Evolutionary conservation across 2,113 vertebrate species (phyloP).

Genomic region (Vulpes lagopus): DNA sequence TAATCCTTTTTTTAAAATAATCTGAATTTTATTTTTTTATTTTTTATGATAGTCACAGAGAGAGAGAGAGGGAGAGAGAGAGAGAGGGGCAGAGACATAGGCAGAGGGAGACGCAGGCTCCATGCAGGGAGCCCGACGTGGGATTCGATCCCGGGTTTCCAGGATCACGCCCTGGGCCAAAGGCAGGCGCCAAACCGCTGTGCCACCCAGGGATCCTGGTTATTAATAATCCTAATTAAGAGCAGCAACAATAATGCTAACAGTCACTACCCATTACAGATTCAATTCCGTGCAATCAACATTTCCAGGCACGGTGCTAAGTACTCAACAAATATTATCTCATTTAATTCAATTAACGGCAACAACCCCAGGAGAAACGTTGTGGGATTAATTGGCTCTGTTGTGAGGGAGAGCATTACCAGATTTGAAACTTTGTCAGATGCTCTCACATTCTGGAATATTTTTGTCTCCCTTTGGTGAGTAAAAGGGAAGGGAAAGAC

Average conservation of each 20-base stretch:
- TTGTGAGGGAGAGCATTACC: not conserved
- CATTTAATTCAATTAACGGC: conserved; percentile 65
- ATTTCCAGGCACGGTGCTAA: not conserved
- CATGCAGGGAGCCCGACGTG: too few relatives aligned
- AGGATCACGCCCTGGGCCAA: too few relatives aligned
- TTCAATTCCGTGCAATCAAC: not conserved
- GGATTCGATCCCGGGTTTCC: too few relatives aligned
- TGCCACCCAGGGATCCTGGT: not conserved
- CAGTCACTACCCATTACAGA: not conserved
- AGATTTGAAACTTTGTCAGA: not conserved
- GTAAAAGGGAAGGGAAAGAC: not conserved
- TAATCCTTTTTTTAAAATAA: not conserved
- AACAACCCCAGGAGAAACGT: not conserved
- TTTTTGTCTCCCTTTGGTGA: not conserved
- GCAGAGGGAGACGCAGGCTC: too few relatives aligned
- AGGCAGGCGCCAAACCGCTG: too few relatives aligned
- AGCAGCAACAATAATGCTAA: not conserved
- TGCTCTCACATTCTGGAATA: not conserved
- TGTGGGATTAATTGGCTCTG: not conserved
- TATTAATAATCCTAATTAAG: conserved; percentile 53
- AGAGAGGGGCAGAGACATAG: too few relatives aligned
- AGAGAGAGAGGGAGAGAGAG: too few relatives aligned
- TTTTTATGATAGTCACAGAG: too few relatives aligned
- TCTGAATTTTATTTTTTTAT: too few relatives aligned
- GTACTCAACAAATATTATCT: conserved; percentile 44